Percentiles rank a stretch among this genome's conserved stretches.
Conservation (phyloP, 2,888 invertebrate genomes). For the Drosophila maculinotata region DNA sequence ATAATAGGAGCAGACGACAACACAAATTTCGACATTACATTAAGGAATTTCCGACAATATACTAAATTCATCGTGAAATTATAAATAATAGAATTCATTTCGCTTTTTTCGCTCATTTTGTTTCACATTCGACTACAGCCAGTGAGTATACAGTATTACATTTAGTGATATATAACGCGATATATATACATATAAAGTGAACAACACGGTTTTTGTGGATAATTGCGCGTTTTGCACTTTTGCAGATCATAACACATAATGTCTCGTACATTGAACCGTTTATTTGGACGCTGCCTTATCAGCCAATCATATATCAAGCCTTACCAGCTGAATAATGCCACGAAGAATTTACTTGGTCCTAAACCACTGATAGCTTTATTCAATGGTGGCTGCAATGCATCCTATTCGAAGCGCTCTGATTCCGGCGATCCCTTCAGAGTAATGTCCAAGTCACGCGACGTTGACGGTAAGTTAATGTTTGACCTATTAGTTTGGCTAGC, state of each 20-base stretch:
- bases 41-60: slow-evolving; percentile 18
- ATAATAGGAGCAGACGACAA: slow-evolving; percentile 1
- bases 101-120: slow-evolving; percentile 9
- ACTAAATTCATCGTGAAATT: slow-evolving; percentile 57
- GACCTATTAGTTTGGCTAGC: too few species aligned
- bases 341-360: slow-evolving; percentile 11
- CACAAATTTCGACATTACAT: slow-evolving; percentile 32
- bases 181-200: slow-evolving; percentile 10
- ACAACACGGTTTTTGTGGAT: slow-evolving; percentile 29
- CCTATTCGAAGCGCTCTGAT: slow-evolving; percentile 63
- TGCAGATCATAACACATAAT: slow-evolving; percentile 69
- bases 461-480: slow-evolving; percentile 33
- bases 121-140: slow-evolving; percentile 12
- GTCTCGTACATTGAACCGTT: slow-evolving; percentile 67
- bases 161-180: not conserved
- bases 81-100: slow-evolving; percentile 17
- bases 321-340: slow-evolving; percentile 4
- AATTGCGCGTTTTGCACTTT: slow-evolving; percentile 39
- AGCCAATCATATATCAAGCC: slow-evolving; percentile 16
- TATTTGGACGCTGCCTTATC: slow-evolving; percentile 48
- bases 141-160: slow-evolving; percentile 20
- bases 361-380: slow-evolving; percentile 14
- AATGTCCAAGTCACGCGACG: slow-evolving; percentile 49
- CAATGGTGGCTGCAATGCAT: slow-evolving; percentile 21
- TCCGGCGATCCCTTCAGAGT: slow-evolving; percentile 56